phyloP scores from a whole-genome alignment of 2,113 vertebrate species.

The Gobio gobio region DNA sequence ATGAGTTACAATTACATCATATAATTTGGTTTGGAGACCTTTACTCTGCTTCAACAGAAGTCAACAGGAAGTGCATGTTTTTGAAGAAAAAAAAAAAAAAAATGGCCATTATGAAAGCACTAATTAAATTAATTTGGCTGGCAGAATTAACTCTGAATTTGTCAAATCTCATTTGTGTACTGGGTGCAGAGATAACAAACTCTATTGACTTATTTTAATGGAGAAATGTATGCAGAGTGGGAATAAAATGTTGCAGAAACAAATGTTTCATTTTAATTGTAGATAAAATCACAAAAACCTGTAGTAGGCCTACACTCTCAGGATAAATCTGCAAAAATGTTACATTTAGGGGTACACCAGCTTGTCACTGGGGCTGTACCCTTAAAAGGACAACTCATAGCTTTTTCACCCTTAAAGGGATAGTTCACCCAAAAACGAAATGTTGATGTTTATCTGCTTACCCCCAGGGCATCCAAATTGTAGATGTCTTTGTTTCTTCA shows the following conservation, averaged over 20 bases:
- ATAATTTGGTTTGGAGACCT: background rate
- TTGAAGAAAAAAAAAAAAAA: background rate
- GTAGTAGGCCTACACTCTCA: no score
- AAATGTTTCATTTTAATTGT: background rate
- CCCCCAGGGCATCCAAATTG: no score
- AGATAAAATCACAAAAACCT: background rate
- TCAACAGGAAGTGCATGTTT: conserved; percentile 1
- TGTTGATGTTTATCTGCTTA: no score
- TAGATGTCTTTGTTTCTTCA: no score
- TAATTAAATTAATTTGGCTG: background rate
- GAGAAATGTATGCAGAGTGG: background rate
- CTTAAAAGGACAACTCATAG: no score
- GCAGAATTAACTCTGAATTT: no score
- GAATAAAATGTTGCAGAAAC: background rate
- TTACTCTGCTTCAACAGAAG: conserved; percentile 3
- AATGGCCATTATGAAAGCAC: background rate
- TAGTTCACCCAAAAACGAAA: no score
- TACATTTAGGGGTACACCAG: no score
- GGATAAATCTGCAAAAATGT: no score
- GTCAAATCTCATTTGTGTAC: no score
- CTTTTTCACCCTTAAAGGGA: no score
- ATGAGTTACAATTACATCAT: conserved; percentile 1
- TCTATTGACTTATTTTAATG: background rate
- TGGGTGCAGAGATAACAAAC: background rate
- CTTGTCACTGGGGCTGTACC: no score